Base-by-base conservation (phyloP, 2,797 vertebrate genomes). In the Orestias chungarensis region DNA sequence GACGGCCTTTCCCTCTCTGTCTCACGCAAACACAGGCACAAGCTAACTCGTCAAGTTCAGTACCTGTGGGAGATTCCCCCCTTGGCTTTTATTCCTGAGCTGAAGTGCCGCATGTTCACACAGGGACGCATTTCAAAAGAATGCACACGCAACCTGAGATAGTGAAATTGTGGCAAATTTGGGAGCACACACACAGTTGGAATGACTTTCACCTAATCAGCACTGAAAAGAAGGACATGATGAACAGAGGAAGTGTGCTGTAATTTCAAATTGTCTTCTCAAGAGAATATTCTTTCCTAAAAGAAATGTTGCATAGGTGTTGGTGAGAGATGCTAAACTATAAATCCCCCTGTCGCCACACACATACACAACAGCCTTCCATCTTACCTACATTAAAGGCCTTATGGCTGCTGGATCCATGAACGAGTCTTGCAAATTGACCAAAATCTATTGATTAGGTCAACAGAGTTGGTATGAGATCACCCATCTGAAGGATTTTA, bases 31-130 rank as follows among this genome's bases (percentile, higher is more conserved):
- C 73, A 73, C 71, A 73, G 72, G 74, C 71, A 74, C 65, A 66
- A 54, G 66, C 71, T 44, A 43, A 46, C 75, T 73, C 72, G 70
- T 82, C 76, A 75, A 67, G 55, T 75, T 29, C 71, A 6, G 52
- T 85, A 92, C 88, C 88, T 88, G 85, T 91, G 87, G 86, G 89
- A 89, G 80, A 88, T 76, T 89, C 81, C 82, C 35, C 90, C 40
- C 0, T 33, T 75, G 83, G 75, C 76, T 87, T 73, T 85, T 70
- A 49, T 71, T 83, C 73, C 85, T 85, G 81, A 79, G 80, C 62
- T 74, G 70, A 81, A 83, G 70, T 71, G 76, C 17, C 50, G 46
- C 64, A 76, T 72, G 66, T 66, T 64, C 78, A 81, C 67, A 67
- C 50, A 27, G 68, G 76, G 66, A 82, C 73, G 67, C 78, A 71